A percentile compares a stretch with the other conserved stretches of the same genome.
phyloP scores from a whole-genome alignment of 2,888 invertebrate genomes.

The Conops quadrifasciatus region DNA sequence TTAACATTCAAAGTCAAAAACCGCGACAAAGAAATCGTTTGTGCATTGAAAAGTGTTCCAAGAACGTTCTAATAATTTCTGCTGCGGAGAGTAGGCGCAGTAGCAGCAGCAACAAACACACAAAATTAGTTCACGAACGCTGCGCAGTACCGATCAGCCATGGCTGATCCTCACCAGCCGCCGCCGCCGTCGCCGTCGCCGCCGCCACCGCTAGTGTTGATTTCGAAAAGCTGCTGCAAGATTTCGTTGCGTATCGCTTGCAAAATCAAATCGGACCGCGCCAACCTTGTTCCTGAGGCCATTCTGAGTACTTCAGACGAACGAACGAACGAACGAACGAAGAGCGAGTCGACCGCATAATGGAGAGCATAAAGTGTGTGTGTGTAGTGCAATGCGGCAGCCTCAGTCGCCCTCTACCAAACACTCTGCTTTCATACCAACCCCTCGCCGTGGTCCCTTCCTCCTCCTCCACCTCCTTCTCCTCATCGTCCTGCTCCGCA shows the following conservation, averaged over 20 bases:
- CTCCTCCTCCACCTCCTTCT: too few species aligned
- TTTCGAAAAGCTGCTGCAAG: background rate
- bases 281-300: slow-evolving; percentile 26
- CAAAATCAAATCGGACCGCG: background rate
- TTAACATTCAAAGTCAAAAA: slow-evolving; percentile 19
- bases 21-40: slow-evolving; percentile 21
- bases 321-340: background rate
- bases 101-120: background rate
- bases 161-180: background rate
- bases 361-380: background rate
- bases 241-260: slow-evolving; percentile 9
- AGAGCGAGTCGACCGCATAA: background rate
- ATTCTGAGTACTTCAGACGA: background rate
- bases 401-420: too few species aligned
- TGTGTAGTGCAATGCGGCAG: background rate
- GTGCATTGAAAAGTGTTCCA: background rate
- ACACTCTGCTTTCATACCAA: background rate
- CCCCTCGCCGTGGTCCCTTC: too few species aligned
- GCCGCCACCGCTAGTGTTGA: background rate
- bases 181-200: background rate
- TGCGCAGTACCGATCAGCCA: background rate
- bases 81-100: background rate
- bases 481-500: too few species aligned
- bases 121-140: slow-evolving; percentile 27
- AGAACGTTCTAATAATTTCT: slow-evolving; percentile 33